Base-by-base conservation (phyloP, 1,140 invertebrate genomes). In the Micrasema minimum region DNA sequence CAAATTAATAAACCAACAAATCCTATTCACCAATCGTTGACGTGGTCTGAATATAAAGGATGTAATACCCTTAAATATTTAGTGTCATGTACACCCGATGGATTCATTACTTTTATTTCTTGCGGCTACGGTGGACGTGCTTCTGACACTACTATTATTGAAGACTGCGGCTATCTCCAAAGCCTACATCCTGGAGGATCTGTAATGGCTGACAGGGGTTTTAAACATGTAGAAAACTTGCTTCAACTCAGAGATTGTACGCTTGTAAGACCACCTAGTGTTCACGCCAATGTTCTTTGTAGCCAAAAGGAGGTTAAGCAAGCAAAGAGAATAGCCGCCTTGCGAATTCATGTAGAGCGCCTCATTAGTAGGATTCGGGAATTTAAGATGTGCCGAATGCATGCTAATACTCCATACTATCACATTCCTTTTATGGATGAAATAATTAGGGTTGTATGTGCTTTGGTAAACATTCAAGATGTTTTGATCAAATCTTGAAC, bases 261-360 rank as follows among this genome's bases (percentile, higher is more conserved):
- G 4, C 23, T 53, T 2, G 14, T 53, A 12, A 20, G 14, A 10
- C 50, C 50, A n/a, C 50, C 20, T 4, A 53, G 50, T 12, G 50
- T 53, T 12, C 12, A n/a, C 12, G 23, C 50, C 4, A 53, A 53
- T 53, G 14, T 53, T n/a, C 22, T n/a, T 5, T 6, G 22, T n/a
- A 53, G 9, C 12, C 23, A 2, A 26, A 22, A 31, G 12, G 22
- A 53, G 26, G 50, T 31, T 5, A 53, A 26, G 22, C 50, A 26
- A 26, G 9, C 50, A 26, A 53, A 53, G 26, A 53, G 20, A n/a
- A 53, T 53, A 23, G 50, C 50, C 12, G 50, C 50, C 20, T 31
- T 53, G 14, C 50, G 50, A 10, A 53, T 53, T n/a, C 50, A 31
- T 22, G 14, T 53, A 26, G 50, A 53, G 14, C 9, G 51, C 6